Base-by-base conservation (phyloP, 2,797 vertebrate genomes). In the Coreius guichenoti region DNA sequence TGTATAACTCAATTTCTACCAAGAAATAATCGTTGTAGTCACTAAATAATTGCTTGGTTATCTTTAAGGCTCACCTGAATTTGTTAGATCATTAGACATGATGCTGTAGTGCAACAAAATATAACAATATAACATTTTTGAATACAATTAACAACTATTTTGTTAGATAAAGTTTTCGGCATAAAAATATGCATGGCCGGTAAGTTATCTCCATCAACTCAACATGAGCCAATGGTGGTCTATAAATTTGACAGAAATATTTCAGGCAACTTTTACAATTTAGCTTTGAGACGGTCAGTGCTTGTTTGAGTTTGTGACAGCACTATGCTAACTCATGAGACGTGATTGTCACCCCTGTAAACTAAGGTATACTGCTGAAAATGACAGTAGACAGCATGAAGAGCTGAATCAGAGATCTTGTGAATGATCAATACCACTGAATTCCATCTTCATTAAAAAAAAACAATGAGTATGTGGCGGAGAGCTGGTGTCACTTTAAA, bases 401-500 rank as follows among this genome's bases (percentile, higher is more conserved):
- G 61, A 68, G 56, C 56, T 78, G 56, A 67, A 80, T 47, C 43
- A 49, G 43, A 23, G 19, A 78, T n/a, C 43, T 51, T 1, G 33
- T 3, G 8, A 69, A 51, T 13, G 7, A 23, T 63, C 45, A 80
- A n/a, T 68, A 49, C 19, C 17, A 8, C 75, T 78, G 16, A 36
- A 45, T 61, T 65, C n/a, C 19, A 49, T 29, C 39, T 69, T 68
- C 12, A 81, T 69, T 4, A 17, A 80, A 67, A 45, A 80, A 36
- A 69, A 23, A 54, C 3, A 81, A 67, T 69, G 19, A 49, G n/a
- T 33, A n/a, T 0, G 1, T 36, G 65, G 12, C 11, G 31, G 8
- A 81, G 47, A 49, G 65, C 19, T n/a, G 45, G 49, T 68, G 63
- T 49, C 39, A 67, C 13, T 81, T 49, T 54, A 51, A 51, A 68